Evolutionary conservation across 2,113 vertebrate genomes (phyloP), one percentile per base, ranked within the genome.

Genomic region (Scortum barcoo): DNA sequence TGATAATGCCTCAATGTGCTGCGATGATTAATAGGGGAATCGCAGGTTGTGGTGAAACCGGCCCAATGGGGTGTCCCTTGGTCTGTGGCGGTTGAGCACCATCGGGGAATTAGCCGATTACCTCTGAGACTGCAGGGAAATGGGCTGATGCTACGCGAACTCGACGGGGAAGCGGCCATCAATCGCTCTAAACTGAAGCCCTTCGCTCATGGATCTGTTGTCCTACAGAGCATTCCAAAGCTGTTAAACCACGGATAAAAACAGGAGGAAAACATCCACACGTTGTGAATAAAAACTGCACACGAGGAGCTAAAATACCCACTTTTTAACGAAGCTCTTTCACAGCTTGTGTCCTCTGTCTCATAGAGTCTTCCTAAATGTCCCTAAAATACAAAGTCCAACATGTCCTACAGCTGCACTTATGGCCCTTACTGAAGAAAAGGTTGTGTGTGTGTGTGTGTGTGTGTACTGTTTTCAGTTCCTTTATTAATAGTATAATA

Each of bases 31-130:
- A 86, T 62, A 42, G 57, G 17, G 53, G 73, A 75, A 73, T 44
- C 24, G 10, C 17, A 24, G 14, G 69, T 24, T 2, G 10, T 65
- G 50, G 68, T 71, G 44, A 75, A 90, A 92, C 38, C 72, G 72
- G 44, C 69, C 13, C 53, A 53, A 9, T 40, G 53, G 78, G 48
- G 57, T 51, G 19, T 86, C 72, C 67, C 38, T 77, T 44, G 67
- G 72, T 86, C 84, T 69, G 82, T 33, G 42, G 36, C 67, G 5
- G 67, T 17, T 78, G 72, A 73, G 57, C 86, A 67, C 78, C 78
- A 63, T n/a, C 42, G 87, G 87, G 85, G 92, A 93, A 92, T 91
- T 60, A 90, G 89, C 46, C 74, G 87, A 92, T 93, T 91, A 87
- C 80, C 89, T 79, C 26, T 26, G 63, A 80, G 88, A 83, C 85